phyloP scores from a whole-genome alignment of 2,113 vertebrate genomes.

The Ochotona curzoniae region DNA sequence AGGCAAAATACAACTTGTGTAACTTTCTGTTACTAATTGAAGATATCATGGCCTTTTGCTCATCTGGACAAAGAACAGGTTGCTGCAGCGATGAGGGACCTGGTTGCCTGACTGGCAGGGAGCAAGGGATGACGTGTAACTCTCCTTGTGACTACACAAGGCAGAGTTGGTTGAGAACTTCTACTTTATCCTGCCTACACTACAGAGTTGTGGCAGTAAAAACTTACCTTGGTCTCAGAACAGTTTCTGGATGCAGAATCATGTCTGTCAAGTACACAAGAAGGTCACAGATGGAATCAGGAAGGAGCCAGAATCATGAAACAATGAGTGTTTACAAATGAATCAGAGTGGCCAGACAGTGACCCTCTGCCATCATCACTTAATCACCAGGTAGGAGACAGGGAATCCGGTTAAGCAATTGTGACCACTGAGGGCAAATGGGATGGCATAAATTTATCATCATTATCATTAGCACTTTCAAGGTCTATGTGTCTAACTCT shows the following conservation, averaged over 20 bases:
- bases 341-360: conserved; percentile 52
- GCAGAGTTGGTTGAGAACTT: not conserved
- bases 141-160: not conserved
- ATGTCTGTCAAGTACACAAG: not conserved
- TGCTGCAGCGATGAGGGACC: not conserved
- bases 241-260: not conserved
- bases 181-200: not conserved
- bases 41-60: not conserved
- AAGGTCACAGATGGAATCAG: not conserved
- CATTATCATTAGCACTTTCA: conserved; percentile 24
- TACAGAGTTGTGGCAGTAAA: conserved; percentile 22
- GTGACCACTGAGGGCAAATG: conserved; percentile 46
- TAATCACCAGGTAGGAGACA: conserved; percentile 30
- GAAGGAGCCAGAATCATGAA: conserved; percentile 20
- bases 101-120: too few species aligned
- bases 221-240: not conserved
- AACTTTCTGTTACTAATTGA: not conserved
- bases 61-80: not conserved
- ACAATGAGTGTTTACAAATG: not conserved
- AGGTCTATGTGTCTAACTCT: not conserved
- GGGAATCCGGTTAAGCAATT: conserved; percentile 10
- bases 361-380: conserved; percentile 20
- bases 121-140: not conserved
- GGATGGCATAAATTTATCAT: conserved; percentile 53
- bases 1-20: not conserved